These are phyloP conservation scores for Reticulitermes speratus DNA, from an alignment of 1,140 invertebrate species.

Conservation along the genomic window DNA sequence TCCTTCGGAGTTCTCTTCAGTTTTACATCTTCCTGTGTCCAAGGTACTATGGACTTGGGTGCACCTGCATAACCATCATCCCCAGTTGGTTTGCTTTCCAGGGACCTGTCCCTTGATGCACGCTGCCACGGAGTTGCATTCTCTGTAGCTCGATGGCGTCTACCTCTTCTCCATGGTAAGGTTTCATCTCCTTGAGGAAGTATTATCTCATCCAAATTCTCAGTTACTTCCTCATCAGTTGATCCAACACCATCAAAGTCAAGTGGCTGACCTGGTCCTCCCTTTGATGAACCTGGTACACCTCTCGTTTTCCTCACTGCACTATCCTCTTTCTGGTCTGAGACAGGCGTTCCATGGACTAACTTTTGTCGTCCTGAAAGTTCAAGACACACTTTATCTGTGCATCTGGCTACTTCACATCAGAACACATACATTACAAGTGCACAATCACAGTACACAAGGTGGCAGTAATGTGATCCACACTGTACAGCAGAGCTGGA, in stretches of 20 bases:
- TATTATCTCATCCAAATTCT: not conserved
- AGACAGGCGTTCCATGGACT: constrained; percentile 39
- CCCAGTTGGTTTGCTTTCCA: not conserved
- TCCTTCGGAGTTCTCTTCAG: constrained; percentile 44
- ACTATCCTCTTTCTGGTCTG: constrained; percentile 40
- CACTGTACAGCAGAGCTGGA: no score
- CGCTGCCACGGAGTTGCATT: constrained; percentile 17
- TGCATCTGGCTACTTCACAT: not conserved
- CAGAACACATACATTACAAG: not conserved
- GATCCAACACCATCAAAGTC: not conserved
- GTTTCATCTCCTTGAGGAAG: constrained; percentile 53
- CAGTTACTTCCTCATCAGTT: constrained; percentile 20
- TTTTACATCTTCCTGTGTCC: constrained; percentile 43
- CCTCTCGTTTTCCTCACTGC: constrained; percentile 27
- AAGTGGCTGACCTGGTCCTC: not conserved
- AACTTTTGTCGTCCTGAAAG: constrained; percentile 42
- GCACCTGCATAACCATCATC: not conserved
- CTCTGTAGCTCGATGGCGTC: constrained; percentile 21
- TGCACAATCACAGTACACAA: not conserved
- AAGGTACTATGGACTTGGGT: constrained; percentile 14
- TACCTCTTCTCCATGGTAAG: constrained; percentile 50
- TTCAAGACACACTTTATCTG: constrained; percentile 18
- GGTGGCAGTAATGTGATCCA: no score
- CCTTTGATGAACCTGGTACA: constrained; percentile 11
- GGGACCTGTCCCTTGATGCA: not conserved